Evolutionary conservation across 2,797 vertebrate genomes (phyloP), one percentile per base, ranked within the genome.

Genomic region (Acipenser ruthenus): DNA sequence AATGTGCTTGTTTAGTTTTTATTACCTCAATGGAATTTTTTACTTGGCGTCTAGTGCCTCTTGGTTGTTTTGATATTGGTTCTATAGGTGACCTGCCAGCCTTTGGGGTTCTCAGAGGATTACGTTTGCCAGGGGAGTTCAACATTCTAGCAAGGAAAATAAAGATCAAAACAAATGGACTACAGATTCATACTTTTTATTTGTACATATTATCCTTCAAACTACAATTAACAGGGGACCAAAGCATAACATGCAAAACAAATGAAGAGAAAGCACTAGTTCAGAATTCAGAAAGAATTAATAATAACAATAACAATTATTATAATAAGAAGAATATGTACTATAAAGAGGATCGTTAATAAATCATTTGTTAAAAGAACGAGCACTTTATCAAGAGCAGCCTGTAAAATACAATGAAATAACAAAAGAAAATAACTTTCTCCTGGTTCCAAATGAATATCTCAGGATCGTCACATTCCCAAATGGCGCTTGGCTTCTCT

Each of bases 131-230:
- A 37, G 37, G 37, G 37, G 37, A 37, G 37, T 37, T 37, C 37
- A 37, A 52, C 13, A 58, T 50, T 63, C 63, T 18, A 69, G 23
- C 23, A 60, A 11, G 53, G 52, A 64, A n/a, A 6, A 53, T n/a
- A 13, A 59, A 8, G 50, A 60, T 18, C 52, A 11, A n/a, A 58
- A 58, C 12, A 7, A 11, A 13, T 6, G 2, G 65, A 70, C 66
- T 70, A 63, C 47, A 53, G 63, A 59, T 61, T 49, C 65, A 70
- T 70, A 79, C 82, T 80, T 79, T 91, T 90, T 90, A 90, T 90
- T 82, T 73, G 77, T 84, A 84, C 81, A 89, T 81, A 81, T 84
- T 85, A 79, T 85, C 78, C 73, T 80, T 83, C 83, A 84, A 82
- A 83, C 74, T 78, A 89, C 86, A 88, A 82, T 79, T 70, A 87